phyloP scores from a whole-genome alignment of 2,113 vertebrate species.

The Sterna hirundo region DNA sequence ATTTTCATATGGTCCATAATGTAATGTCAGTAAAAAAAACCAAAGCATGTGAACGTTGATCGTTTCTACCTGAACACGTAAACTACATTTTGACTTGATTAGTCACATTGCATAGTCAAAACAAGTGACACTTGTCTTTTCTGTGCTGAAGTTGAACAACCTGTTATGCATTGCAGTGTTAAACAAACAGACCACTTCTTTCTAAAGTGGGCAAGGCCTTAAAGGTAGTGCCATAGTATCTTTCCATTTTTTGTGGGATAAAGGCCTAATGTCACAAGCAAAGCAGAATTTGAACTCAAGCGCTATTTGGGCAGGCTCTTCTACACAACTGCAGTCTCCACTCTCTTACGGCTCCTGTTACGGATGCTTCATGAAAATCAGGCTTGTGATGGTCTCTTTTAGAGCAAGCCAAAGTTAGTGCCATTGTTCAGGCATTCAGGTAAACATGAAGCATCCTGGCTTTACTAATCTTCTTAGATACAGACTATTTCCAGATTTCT shows the following conservation, averaged over 20 bases:
- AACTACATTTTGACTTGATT: not conserved
- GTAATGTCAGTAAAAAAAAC: not conserved
- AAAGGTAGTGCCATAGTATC: not conserved
- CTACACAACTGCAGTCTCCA: not conserved
- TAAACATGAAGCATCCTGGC: not conserved
- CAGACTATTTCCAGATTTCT: not conserved
- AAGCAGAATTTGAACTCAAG: not conserved
- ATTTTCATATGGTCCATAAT: not conserved
- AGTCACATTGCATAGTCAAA: not conserved
- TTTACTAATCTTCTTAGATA: not conserved
- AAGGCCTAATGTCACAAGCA: not conserved
- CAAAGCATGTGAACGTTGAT: not conserved
- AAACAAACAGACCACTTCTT: not conserved
- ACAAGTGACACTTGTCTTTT: not conserved
- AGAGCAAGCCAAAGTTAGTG: not conserved
- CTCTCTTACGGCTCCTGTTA: not conserved
- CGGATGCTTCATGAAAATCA: not conserved
- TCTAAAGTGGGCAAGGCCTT: not conserved
- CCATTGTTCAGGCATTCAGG: not conserved
- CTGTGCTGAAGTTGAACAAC: not conserved
- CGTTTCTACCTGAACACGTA: not conserved
- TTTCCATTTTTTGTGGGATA: not conserved
- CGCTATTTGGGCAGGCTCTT: not conserved
- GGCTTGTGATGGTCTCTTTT: not conserved
- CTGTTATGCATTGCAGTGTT: not conserved